Evolutionary conservation across 1,140 invertebrate species (phyloP).

Genomic region (Drosophila bifasciata): DNA sequence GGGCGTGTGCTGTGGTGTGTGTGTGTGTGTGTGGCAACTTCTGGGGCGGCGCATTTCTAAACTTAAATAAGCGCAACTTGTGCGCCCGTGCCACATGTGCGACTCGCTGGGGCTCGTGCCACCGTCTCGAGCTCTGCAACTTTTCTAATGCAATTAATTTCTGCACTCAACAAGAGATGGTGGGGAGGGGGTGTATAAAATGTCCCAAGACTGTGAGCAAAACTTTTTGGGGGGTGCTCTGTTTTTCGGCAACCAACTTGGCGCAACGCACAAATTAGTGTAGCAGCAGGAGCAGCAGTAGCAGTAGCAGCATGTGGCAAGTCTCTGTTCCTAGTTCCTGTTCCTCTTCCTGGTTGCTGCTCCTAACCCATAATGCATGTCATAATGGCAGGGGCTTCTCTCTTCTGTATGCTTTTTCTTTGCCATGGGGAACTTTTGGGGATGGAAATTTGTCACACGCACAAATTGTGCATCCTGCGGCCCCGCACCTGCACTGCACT

Average conservation of each 20-base stretch:
- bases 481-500: neutral
- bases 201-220: constrained; percentile 43
- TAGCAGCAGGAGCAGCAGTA: constrained; percentile 54
- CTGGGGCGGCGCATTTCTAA: constrained; percentile 74
- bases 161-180: constrained; percentile 65
- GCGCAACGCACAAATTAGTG: constrained; percentile 79
- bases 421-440: constrained; percentile 5
- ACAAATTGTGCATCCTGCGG: constrained; percentile 55
- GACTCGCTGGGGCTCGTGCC: constrained; percentile 11
- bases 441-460: constrained; percentile 70
- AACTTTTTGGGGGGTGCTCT: constrained; percentile 64
- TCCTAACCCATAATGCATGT: constrained; percentile 72
- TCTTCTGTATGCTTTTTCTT: constrained; percentile 1
- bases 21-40: constrained; percentile 31
- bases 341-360: neutral
- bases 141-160: constrained; percentile 83
- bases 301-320: constrained; percentile 71
- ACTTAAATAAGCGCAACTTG: constrained; percentile 80
- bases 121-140: constrained; percentile 35
- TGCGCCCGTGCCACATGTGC: constrained; percentile 65
- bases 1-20: constrained; percentile 1
- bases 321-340: constrained; percentile 42
- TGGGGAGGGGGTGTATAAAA: neutral
- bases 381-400: constrained; percentile 62
- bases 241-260: constrained; percentile 76